These are phyloP conservation scores for Rhinoraja longicauda DNA, from an alignment of 2,797 vertebrate species.

Conservation along the genomic window DNA sequence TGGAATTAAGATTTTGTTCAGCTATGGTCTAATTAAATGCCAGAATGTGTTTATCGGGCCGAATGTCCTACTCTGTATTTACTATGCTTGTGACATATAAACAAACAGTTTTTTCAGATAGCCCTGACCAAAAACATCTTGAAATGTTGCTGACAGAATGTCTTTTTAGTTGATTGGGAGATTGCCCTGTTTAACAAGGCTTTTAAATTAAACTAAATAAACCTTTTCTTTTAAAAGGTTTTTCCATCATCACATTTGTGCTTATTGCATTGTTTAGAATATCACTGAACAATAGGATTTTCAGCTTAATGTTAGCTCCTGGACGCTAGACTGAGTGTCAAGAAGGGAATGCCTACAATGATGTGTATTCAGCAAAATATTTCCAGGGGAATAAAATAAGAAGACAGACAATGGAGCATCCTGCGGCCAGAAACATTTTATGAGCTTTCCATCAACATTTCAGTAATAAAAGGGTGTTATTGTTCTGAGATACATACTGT, in stretches of 20 bases:
- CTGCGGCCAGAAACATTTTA: not conserved
- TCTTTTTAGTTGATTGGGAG: not conserved
- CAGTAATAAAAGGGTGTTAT: not conserved
- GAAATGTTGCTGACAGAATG: conserved; percentile 17
- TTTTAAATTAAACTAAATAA: conserved; percentile 25
- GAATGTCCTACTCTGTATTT: not conserved
- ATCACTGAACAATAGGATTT: conserved; percentile 10
- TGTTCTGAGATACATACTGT: not conserved
- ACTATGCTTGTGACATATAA: not conserved
- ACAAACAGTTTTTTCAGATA: not conserved
- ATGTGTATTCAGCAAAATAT: not conserved
- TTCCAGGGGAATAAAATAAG: not conserved
- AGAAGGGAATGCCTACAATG: not conserved
- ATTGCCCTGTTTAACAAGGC: conserved; percentile 1
- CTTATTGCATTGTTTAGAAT: conserved; percentile 12
- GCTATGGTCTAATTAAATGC: not conserved
- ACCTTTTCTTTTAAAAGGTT: conserved; percentile 29
- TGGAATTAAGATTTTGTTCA: not conserved
- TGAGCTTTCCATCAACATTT: not conserved
- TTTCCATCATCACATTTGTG: conserved; percentile 3
- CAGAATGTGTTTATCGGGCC: no score
- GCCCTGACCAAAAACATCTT: not conserved
- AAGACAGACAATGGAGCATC: conserved; percentile 6
- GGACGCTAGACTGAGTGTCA: not conserved
- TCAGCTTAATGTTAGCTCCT: not conserved